These are phyloP conservation scores for Phylloscopus trochiloides DNA, from an alignment of 2,113 vertebrate genomes.

Conservation along the genomic window DNA sequence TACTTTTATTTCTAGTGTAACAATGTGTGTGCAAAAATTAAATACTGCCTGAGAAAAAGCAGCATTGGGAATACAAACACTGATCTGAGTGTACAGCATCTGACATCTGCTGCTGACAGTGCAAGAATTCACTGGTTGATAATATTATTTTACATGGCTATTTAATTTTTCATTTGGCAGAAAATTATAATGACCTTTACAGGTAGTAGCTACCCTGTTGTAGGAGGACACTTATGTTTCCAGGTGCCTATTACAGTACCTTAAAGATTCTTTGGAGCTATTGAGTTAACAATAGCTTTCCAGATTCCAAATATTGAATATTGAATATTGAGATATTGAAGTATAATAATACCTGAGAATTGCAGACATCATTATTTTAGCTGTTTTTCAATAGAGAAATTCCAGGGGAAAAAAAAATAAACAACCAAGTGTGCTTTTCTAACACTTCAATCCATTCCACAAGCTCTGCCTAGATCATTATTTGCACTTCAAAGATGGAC, in stretches of 20 bases:
- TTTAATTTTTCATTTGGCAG: background rate
- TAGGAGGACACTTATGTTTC: background rate
- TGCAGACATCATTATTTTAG: background rate
- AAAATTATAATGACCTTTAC: background rate
- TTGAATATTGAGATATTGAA: background rate
- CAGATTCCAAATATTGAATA: background rate
- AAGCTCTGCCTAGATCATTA: background rate
- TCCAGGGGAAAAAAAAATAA: background rate
- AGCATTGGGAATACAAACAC: background rate
- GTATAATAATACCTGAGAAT: background rate
- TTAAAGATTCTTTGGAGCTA: background rate
- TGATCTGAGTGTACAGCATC: background rate
- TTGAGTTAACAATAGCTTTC: background rate
- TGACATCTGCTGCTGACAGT: background rate
- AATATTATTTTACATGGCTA: background rate
- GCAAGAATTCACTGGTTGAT: background rate
- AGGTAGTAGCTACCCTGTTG: background rate
- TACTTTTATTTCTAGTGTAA: background rate
- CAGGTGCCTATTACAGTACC: background rate
- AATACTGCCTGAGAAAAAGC: background rate
- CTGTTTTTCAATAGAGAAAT: background rate
- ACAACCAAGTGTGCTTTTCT: background rate
- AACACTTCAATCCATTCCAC: background rate
- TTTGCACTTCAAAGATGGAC: background rate
- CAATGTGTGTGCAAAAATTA: background rate